Percentiles rank a stretch among this genome's conserved stretches.
Conservation (phyloP, 2,113 vertebrate species). For the Eulacestoma nigropectus region DNA sequence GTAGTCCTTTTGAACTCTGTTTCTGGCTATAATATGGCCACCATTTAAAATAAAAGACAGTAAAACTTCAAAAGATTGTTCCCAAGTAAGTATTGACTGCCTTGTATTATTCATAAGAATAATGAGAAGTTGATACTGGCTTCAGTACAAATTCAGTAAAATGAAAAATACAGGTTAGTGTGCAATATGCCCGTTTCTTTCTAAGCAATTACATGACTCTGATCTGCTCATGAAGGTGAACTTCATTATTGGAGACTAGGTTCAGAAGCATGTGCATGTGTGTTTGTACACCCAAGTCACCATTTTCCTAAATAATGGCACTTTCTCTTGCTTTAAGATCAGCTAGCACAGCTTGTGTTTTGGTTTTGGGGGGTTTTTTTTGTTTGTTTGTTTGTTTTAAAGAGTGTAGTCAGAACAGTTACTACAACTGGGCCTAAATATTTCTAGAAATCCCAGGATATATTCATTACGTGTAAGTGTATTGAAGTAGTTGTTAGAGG, state of each 20-base stretch:
- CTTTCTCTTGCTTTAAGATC: background rate
- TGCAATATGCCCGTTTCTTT: background rate
- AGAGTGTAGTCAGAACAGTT: background rate
- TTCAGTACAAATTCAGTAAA: background rate
- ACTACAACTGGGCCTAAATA: background rate
- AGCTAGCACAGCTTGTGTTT: background rate
- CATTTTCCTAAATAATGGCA: background rate
- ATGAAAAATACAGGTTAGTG: background rate
- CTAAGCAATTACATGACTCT: background rate
- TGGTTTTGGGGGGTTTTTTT: background rate
- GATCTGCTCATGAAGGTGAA: background rate
- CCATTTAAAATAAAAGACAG: background rate
- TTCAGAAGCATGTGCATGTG: slow-evolving; percentile 15
- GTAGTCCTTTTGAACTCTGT: background rate
- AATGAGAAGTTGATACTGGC: background rate
- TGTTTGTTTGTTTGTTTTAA: background rate
- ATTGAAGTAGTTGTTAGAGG: background rate
- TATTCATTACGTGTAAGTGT: background rate
- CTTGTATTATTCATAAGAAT: background rate
- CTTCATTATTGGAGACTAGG: background rate
- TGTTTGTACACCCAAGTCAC: background rate
- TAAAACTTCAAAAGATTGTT: background rate
- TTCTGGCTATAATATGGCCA: background rate
- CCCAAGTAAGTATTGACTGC: background rate
- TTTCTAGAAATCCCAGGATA: background rate